phyloP scores from a whole-genome alignment of 2,888 invertebrate genomes.

The Cerastis leucographa region DNA sequence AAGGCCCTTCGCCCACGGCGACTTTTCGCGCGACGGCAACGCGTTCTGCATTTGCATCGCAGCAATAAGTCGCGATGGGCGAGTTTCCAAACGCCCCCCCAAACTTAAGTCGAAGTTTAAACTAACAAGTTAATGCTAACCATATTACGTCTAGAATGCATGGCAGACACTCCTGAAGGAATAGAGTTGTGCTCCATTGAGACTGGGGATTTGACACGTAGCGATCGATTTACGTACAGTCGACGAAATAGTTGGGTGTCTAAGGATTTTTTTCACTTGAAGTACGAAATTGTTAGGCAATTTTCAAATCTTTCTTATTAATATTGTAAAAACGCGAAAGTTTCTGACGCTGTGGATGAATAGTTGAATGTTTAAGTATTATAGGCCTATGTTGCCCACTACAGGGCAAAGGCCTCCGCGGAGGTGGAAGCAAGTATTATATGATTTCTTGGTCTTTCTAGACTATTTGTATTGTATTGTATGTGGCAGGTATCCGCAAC shows the following conservation, averaged over 20 bases:
- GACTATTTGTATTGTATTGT: no score
- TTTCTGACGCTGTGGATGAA: no score
- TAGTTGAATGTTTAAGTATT: no score
- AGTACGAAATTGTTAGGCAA: no score
- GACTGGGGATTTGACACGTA: not conserved
- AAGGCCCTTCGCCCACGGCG: not conserved
- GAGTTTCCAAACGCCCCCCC: not conserved
- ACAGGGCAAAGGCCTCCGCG: no score
- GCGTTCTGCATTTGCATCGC: not conserved
- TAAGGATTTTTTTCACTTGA: not conserved
- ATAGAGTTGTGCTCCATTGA: constrained; percentile 34
- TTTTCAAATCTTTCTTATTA: not conserved
- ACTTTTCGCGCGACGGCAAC: not conserved
- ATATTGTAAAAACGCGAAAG: no score
- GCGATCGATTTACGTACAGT: constrained; percentile 14
- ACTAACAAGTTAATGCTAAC: constrained; percentile 31
- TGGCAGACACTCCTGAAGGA: constrained; percentile 39
- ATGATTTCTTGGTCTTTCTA: no score
- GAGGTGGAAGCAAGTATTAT: no score
- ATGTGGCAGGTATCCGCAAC: no score
- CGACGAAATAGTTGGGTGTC: constrained; percentile 2
- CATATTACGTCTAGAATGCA: constrained; percentile 44
- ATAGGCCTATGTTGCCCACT: no score
- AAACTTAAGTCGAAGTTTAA: constrained; percentile 26
- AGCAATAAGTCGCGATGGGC: not conserved